These are phyloP conservation scores for Calosoma granatense DNA, from an alignment of 1,140 invertebrate genomes.

Conservation along the genomic window DNA sequence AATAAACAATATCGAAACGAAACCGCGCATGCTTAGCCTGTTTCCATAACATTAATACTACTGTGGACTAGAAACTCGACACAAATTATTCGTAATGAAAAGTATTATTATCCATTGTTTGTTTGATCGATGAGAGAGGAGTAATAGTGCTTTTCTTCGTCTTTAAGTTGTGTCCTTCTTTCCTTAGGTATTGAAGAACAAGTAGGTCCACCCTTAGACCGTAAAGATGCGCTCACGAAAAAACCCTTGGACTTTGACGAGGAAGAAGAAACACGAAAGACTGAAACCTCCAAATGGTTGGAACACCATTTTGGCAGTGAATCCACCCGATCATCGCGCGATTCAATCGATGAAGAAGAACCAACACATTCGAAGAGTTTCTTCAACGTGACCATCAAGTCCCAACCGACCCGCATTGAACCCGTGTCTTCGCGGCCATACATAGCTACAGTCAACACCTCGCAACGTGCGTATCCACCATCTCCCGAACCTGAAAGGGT, in stretches of 20 bases:
- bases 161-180: too few species aligned
- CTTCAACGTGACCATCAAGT: constrained; percentile 71
- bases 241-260: constrained; percentile 71
- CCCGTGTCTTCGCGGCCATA: constrained; percentile 31
- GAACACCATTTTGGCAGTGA: constrained; percentile 84
- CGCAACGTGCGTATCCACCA: constrained; percentile 35
- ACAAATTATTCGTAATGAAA: too few species aligned
- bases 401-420: constrained; percentile 37
- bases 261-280: constrained; percentile 79
- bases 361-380: constrained; percentile 53
- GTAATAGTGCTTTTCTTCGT: too few species aligned
- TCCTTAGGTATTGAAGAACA: constrained; percentile 29
- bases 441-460: constrained; percentile 32
- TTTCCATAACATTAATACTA: too few species aligned
- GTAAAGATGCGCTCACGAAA: constrained; percentile 70
- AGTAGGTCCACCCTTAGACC: constrained; percentile 37
- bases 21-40: too few species aligned
- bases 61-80: too few species aligned
- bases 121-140: too few species aligned
- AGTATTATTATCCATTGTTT: too few species aligned
- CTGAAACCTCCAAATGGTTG: constrained; percentile 81
- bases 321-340: constrained; percentile 57
- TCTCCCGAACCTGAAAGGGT: constrained; percentile 33
- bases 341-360: constrained; percentile 46
- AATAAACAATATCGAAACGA: too few species aligned